Evolutionary conservation across 2,888 invertebrate species (phyloP).

Genomic region (Oscheius sp.): DNA sequence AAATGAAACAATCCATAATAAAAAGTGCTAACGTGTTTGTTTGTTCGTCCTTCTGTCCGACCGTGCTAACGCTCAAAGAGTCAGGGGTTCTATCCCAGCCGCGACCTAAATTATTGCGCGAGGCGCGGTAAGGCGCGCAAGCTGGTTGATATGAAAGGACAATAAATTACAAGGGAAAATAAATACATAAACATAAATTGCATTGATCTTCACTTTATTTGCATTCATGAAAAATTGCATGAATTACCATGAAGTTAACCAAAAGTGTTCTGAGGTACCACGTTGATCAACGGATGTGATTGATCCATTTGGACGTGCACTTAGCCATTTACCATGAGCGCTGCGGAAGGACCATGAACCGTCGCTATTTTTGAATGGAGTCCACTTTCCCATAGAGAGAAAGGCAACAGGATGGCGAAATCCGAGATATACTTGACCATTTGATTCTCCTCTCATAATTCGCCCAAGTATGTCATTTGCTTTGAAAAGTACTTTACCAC

Average conservation of each 20-base stretch:
- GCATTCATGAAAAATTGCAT: background rate
- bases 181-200: too few species aligned
- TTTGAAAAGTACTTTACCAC: background rate
- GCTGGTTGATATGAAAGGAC: too few species aligned
- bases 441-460: background rate
- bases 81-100: too few species aligned
- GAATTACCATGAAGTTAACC: background rate
- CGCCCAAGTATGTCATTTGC: background rate
- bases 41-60: too few species aligned
- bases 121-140: too few species aligned
- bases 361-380: background rate
- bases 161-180: too few species aligned
- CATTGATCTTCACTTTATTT: too few species aligned
- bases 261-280: background rate
- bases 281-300: background rate
- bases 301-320: background rate
- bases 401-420: too few species aligned
- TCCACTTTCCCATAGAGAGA: constrained; percentile 19
- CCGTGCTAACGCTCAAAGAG: too few species aligned
- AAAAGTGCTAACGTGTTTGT: too few species aligned
- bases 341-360: constrained; percentile 3
- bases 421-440: background rate
- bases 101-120: too few species aligned
- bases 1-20: too few species aligned
- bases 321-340: background rate